phyloP scores from a whole-genome alignment of 2,113 vertebrate genomes.

The Puntigrus tetrazona region DNA sequence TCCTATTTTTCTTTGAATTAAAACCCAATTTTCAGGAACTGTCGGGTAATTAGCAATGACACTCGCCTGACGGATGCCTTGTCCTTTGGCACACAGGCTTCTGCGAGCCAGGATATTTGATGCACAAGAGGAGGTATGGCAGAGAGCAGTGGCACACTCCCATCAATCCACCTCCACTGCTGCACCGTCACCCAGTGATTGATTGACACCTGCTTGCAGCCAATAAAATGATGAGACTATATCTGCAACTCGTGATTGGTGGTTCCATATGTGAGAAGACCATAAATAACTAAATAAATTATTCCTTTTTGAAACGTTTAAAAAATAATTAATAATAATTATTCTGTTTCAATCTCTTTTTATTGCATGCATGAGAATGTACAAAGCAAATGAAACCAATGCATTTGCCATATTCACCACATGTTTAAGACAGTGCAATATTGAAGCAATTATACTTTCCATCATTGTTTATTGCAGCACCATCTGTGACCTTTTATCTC shows the following conservation, averaged over 20 bases:
- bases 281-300: background rate
- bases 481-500: background rate
- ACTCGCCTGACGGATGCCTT: constrained; percentile 43
- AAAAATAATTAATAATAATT: background rate
- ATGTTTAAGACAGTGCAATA: background rate
- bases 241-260: background rate
- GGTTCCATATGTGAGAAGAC: too few species aligned
- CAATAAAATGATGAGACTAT: constrained; percentile 45
- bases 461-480: background rate
- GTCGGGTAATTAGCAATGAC: constrained; percentile 54
- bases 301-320: background rate
- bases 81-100: constrained; percentile 27
- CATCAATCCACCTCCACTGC: constrained; percentile 37
- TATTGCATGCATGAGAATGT: background rate
- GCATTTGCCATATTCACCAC: background rate
- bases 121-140: constrained; percentile 23
- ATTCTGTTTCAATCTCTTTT: background rate
- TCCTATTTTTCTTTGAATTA: constrained; percentile 57
- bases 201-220: constrained; percentile 45
- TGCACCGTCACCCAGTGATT: constrained; percentile 34
- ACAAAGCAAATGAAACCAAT: background rate
- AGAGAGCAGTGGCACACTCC: constrained; percentile 12
- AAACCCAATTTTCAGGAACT: constrained; percentile 51
- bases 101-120: constrained; percentile 28
- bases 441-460: background rate